Evolutionary conservation across 1,140 invertebrate genomes (phyloP).

Genomic region (Ganaspis sp.): DNA sequence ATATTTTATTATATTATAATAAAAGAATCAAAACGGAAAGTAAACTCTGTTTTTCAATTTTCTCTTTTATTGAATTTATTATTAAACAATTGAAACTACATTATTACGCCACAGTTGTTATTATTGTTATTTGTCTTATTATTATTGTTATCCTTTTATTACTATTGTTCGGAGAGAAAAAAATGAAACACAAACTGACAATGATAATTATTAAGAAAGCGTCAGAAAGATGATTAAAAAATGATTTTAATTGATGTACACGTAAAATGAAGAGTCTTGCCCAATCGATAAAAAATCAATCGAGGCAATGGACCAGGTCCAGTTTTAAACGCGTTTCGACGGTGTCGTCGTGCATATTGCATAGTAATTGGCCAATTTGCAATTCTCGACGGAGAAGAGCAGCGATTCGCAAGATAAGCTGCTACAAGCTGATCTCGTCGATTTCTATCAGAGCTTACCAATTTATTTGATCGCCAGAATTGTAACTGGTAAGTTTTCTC

Average conservation of each 20-base stretch:
- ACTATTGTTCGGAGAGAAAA: too few species aligned
- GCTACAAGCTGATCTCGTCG: conserved; percentile 20
- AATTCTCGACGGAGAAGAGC: conserved; percentile 46
- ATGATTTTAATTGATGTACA: conserved; percentile 21
- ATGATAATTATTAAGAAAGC: not conserved
- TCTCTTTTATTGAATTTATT: too few species aligned
- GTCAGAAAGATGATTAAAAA: not conserved
- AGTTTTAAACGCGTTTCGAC: conserved; percentile 21
- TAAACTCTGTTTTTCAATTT: too few species aligned
- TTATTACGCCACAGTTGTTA: too few species aligned
- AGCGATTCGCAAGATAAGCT: conserved; percentile 30
- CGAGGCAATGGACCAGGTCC: conserved; percentile 10
- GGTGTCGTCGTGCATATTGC: conserved; percentile 39
- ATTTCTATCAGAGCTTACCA: conserved; percentile 23
- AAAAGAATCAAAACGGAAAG: too few species aligned
- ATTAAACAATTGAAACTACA: too few species aligned
- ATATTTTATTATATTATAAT: too few species aligned
- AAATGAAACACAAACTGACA: not conserved
- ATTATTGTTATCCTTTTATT: too few species aligned
- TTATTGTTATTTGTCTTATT: too few species aligned
- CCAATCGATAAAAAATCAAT: conserved; percentile 22
- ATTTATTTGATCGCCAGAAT: conserved; percentile 30
- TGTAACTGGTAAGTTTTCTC: not conserved
- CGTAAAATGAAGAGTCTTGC: not conserved
- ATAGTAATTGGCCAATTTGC: conserved; percentile 56